Percentiles rank a stretch among this genome's conserved stretches.
These are phyloP conservation scores for Papilio glaucus DNA, from an alignment of 1,140 invertebrate species.

Conservation along the genomic window DNA sequence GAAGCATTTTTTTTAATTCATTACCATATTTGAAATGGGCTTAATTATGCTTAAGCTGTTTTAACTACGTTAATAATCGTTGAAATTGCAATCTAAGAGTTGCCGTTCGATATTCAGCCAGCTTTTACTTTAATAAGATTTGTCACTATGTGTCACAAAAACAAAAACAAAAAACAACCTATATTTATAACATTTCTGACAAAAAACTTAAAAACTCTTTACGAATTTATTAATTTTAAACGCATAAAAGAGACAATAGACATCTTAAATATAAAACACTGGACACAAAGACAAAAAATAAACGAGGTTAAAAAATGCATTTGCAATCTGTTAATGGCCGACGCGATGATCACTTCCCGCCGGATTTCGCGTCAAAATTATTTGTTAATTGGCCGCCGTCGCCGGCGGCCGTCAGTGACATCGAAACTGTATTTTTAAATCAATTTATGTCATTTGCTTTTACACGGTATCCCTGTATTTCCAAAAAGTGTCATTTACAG, in stretches of 20 bases:
- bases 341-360: constrained; percentile 19
- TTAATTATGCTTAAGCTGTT: background rate
- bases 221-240: background rate
- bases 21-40: background rate
- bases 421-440: constrained; percentile 27
- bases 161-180: too few relatives aligned
- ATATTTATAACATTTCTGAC: too few relatives aligned
- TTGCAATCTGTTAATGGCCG: constrained; percentile 22
- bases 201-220: background rate
- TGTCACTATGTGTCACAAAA: too few relatives aligned
- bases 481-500: background rate
- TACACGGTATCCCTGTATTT: background rate
- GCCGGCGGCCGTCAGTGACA: constrained; percentile 23
- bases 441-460: background rate
- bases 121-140: too few relatives aligned
- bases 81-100: background rate
- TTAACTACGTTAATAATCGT: background rate
- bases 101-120: background rate
- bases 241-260: background rate
- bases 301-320: constrained; percentile 18
- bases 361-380: constrained; percentile 28
- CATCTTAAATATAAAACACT: background rate
- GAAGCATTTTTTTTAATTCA: background rate
- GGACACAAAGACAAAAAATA: constrained; percentile 10
- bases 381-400: constrained; percentile 23